Percentiles rank a stretch among this genome's conserved stretches.
These are phyloP conservation scores for Chaetorhynchus papuensis DNA, from an alignment of 2,113 vertebrate species.

Conservation along the genomic window DNA sequence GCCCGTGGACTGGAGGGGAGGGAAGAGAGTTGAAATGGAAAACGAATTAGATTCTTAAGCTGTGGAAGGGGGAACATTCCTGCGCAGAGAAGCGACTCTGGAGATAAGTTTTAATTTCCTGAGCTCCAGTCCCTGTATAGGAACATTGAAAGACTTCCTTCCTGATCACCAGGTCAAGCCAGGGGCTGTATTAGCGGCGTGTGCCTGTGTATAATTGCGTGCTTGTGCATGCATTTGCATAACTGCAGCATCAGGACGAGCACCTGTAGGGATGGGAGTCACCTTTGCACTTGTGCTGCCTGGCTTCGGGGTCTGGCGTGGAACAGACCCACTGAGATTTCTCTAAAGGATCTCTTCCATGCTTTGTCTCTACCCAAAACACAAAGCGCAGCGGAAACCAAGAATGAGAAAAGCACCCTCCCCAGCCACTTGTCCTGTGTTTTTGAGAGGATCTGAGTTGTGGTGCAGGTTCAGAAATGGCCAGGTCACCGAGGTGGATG, in stretches of 20 bases:
- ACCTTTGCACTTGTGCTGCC: not conserved
- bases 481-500: not conserved
- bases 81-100: constrained; percentile 45
- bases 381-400: not conserved
- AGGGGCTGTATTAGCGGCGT: not conserved
- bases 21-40: constrained; percentile 12
- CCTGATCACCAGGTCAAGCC: constrained; percentile 36
- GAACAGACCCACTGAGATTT: not conserved
- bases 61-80: constrained; percentile 45
- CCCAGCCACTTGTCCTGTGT: not conserved
- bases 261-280: not conserved
- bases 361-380: not conserved
- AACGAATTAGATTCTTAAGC: constrained; percentile 32
- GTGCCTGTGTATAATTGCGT: constrained; percentile 7
- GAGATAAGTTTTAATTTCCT: constrained; percentile 63
- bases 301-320: not conserved
- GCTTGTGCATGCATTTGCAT: not conserved
- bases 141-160: constrained; percentile 60
- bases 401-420: not conserved
- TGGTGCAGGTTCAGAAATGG: not conserved
- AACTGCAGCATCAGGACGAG: not conserved
- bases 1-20: not conserved
- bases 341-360: not conserved
- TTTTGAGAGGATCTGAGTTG: not conserved
- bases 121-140: constrained; percentile 19